Conservation (phyloP, 2,113 vertebrate species). For the Semnornis frantzii region DNA sequence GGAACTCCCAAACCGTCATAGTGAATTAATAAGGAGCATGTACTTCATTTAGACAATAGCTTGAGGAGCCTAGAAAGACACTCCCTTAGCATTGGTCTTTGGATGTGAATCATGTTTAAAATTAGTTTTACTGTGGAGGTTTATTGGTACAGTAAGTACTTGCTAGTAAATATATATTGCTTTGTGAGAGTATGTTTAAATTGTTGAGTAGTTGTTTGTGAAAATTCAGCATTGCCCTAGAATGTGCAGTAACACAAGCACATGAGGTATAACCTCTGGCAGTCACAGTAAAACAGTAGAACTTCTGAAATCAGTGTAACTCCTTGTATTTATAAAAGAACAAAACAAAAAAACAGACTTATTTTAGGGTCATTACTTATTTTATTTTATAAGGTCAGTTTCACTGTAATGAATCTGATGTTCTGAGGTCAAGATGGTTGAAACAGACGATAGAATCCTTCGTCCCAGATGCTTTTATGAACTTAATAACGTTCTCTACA, state of each 20-base stretch:
- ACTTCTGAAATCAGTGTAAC: background rate
- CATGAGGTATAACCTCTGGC: background rate
- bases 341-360: background rate
- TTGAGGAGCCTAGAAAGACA: background rate
- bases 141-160: background rate
- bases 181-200: background rate
- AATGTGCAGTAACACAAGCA: background rate
- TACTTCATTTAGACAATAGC: background rate
- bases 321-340: background rate
- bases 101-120: background rate
- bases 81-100: background rate
- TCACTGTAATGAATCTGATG: slow-evolving; percentile 89
- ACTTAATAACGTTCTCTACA: slow-evolving; percentile 77
- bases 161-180: background rate
- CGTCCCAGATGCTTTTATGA: slow-evolving; percentile 78
- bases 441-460: slow-evolving; percentile 90
- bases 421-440: slow-evolving; percentile 77
- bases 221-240: background rate
- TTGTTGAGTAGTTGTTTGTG: background rate
- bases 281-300: background rate
- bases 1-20: no score
- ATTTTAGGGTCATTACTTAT: background rate
- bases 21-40: background rate
- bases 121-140: background rate
- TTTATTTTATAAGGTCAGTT: slow-evolving; percentile 77